Percentiles rank a stretch among this genome's conserved stretches.
Evolutionary conservation across 1,140 invertebrate genomes (phyloP).

Genomic region (Neodiprion pinetum): DNA sequence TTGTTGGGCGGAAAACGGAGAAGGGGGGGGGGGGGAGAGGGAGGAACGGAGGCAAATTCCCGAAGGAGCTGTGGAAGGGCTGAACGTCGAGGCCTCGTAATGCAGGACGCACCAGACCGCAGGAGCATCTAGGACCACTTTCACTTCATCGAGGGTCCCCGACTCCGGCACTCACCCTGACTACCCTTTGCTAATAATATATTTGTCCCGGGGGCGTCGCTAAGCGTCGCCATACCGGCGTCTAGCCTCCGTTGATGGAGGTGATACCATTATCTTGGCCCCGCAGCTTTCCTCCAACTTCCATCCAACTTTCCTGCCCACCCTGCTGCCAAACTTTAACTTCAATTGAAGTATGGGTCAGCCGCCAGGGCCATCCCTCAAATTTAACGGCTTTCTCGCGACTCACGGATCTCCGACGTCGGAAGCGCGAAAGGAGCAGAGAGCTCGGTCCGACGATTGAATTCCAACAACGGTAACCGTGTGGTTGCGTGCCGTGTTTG

Average conservation of each 20-base stretch:
- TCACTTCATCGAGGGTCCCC: conserved; percentile 4
- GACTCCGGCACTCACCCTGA: not conserved
- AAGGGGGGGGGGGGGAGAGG: too few species aligned
- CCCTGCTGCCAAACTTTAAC: not conserved
- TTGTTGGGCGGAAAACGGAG: too few species aligned
- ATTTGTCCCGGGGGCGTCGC: conserved; percentile 40
- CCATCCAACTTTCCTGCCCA: not conserved
- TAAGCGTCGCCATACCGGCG: conserved; percentile 31
- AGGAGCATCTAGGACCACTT: conserved; percentile 2
- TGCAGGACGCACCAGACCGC: not conserved
- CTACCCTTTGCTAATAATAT: conserved; percentile 44
- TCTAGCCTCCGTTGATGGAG: conserved; percentile 24
- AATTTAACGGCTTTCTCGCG: not conserved
- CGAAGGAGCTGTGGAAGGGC: not conserved
- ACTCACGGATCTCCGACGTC: not conserved
- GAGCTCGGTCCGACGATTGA: too few species aligned
- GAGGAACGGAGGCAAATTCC: not conserved
- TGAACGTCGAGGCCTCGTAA: not conserved
- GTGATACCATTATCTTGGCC: conserved; percentile 37
- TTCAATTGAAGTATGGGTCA: conserved; percentile 5
- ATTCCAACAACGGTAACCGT: too few species aligned
- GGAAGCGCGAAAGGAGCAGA: too few species aligned
- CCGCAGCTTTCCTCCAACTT: conserved; percentile 11
- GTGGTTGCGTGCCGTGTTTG: not conserved
- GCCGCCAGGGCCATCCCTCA: not conserved